Percentiles rank a stretch among this genome's conserved stretches.
phyloP scores from a whole-genome alignment of 2,888 invertebrate genomes.

The Xestia xanthographa region DNA sequence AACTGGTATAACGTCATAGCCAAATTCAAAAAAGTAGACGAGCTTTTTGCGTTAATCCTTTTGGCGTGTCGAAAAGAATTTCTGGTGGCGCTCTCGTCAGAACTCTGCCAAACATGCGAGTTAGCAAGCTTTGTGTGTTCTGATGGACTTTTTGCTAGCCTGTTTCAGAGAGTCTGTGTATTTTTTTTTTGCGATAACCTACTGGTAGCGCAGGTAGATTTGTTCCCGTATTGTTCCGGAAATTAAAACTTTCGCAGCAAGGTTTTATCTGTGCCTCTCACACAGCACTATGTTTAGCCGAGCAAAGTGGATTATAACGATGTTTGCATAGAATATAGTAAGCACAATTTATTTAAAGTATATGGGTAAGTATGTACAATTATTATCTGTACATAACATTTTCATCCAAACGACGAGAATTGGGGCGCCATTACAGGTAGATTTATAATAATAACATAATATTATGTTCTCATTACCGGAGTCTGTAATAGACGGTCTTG shows the following conservation, averaged over 20 bases:
- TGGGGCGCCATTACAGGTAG: constrained; percentile 1
- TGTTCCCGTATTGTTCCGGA: constrained; percentile 38
- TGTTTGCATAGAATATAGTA: background rate
- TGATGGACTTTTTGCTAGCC: constrained; percentile 46
- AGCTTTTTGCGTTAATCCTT: constrained; percentile 13
- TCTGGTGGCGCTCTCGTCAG: constrained; percentile 6
- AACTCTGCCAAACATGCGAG: constrained; percentile 31
- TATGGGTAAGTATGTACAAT: too few species aligned
- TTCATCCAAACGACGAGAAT: constrained; percentile 10
- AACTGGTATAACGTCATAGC: background rate
- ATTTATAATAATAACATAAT: constrained; percentile 24
- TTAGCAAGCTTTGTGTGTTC: constrained; percentile 49
- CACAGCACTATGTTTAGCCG: background rate
- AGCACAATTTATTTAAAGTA: too few species aligned
- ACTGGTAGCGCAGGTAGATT: constrained; percentile 17
- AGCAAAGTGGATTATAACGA: background rate
- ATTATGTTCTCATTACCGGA: constrained; percentile 40
- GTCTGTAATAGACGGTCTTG: constrained; percentile 19
- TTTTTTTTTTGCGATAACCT: constrained; percentile 40
- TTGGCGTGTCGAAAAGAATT: constrained; percentile 38
- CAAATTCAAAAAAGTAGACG: constrained; percentile 5
- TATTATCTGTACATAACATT: constrained; percentile 15
- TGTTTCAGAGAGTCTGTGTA: constrained; percentile 26
- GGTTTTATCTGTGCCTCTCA: constrained; percentile 13
- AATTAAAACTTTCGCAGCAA: constrained; percentile 29